Base-by-base conservation (phyloP, 1,140 invertebrate genomes). In the Amyelois transitella region DNA sequence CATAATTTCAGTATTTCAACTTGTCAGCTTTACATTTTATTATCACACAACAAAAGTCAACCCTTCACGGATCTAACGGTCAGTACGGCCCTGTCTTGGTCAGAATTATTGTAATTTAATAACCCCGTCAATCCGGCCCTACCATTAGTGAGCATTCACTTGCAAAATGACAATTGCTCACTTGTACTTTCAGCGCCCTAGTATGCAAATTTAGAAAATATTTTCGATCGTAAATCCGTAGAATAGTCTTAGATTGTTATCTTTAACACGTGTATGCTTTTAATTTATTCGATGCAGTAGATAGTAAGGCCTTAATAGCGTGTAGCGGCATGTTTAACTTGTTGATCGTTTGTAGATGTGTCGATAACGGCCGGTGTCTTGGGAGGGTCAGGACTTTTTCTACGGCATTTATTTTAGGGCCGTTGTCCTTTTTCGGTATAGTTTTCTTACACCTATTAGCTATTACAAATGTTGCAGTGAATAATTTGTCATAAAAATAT, bases 71-170 rank as follows among this genome's bases (percentile, higher is more conserved):
- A 60, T 50, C 53, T 53, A 69, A 67, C 64, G 66, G 67, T 60
- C 69, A 62, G 24, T 55, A 50, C 52, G 58, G 55, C 66, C 66
- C 59, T 73, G 61, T 71, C 60, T 60, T 71, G 45, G 48, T 54
- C 59, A 74, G 64, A 79, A 67, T 81, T 80, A 83, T 77, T 68
- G 81, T 83, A 81, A 83, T 83, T 81, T 86, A 83, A 86, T 86
- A 83, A 81, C 70, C 66, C 66, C 44, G 66, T 55, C 52, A 49
- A 20, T 66, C 74, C 65, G 50, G 67, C 59, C 48, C 45, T 32
- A 44, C 28, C 58, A 77, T 78, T 73, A 72, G 59, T 49, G 58
- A 18, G 59, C 58, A 81, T 79, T 78, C 78, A 75, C 45, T 76
- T 61, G 75, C 67, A 56, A 81, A 74, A 72, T 77, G 64, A 53